These are phyloP conservation scores for Heterotilapia buettikoferi DNA, from an alignment of 2,113 vertebrate genomes.

Conservation along the genomic window DNA sequence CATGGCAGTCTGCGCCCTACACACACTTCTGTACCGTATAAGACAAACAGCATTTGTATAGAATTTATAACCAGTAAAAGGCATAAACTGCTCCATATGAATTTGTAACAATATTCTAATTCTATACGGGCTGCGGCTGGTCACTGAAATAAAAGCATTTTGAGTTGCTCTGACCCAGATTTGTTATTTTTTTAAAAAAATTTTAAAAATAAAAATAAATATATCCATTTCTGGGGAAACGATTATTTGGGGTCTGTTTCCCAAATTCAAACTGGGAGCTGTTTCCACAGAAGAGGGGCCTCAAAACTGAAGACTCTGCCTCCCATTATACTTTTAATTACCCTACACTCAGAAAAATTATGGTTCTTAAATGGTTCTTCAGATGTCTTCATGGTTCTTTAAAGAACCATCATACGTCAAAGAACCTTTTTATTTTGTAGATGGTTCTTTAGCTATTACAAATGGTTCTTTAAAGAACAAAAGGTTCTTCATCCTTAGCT, in stretches of 20 bases:
- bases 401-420: too few relatives aligned
- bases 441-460: too few relatives aligned
- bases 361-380: too few relatives aligned
- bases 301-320: neutral
- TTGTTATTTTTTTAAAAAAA: fast-evolving
- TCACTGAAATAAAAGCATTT: neutral
- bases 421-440: too few relatives aligned
- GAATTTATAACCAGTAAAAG: neutral
- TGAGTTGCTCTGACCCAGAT: neutral
- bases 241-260: neutral
- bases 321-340: neutral
- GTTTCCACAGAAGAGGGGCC: neutral
- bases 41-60: neutral
- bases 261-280: neutral
- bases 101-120: neutral
- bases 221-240: neutral
- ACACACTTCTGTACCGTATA: neutral
- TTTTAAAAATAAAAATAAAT: neutral
- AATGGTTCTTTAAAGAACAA: too few relatives aligned
- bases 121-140: neutral
- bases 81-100: neutral
- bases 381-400: too few relatives aligned
- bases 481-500: too few relatives aligned
- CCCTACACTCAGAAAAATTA: too few relatives aligned
- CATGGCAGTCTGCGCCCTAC: neutral